phyloP scores from a whole-genome alignment of 2,888 invertebrate genomes.

The Agrochola litura region DNA sequence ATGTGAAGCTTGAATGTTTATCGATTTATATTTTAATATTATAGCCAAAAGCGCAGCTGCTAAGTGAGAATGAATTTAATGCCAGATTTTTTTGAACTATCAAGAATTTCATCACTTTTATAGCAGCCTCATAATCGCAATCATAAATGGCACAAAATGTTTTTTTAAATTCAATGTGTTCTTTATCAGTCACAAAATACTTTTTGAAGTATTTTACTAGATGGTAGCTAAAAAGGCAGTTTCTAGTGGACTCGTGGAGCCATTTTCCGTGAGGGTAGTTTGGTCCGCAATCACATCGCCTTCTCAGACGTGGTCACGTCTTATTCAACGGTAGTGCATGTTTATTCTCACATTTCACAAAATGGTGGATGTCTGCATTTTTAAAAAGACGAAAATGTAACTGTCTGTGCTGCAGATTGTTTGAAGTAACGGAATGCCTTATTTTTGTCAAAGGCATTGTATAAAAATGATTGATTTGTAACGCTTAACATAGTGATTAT shows the following conservation, averaged over 20 bases:
- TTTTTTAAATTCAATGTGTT: background rate
- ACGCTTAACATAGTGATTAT: background rate
- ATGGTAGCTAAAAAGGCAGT: constrained; percentile 22
- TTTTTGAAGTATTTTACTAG: background rate
- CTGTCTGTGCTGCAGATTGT: background rate
- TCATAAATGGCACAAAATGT: background rate
- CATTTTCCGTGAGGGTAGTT: constrained; percentile 33
- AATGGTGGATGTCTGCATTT: constrained; percentile 28
- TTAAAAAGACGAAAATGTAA: constrained; percentile 6
- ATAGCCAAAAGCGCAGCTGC: background rate
- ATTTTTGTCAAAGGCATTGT: background rate
- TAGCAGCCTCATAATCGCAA: background rate
- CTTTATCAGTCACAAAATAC: background rate
- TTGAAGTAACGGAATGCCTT: background rate
- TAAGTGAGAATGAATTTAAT: background rate
- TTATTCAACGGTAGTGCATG: constrained; percentile 45
- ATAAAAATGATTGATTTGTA: background rate
- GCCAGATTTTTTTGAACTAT: too few species aligned
- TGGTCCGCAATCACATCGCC: constrained; percentile 55
- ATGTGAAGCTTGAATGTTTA: constrained; percentile 1
- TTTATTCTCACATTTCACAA: constrained; percentile 47
- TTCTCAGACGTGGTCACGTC: constrained; percentile 48
- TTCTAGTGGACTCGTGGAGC: constrained; percentile 13
- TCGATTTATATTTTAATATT: constrained; percentile 1
- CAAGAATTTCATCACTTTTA: background rate